Evolutionary conservation across 2,797 vertebrate species (phyloP).

Genomic region (Danio tinwini): DNA sequence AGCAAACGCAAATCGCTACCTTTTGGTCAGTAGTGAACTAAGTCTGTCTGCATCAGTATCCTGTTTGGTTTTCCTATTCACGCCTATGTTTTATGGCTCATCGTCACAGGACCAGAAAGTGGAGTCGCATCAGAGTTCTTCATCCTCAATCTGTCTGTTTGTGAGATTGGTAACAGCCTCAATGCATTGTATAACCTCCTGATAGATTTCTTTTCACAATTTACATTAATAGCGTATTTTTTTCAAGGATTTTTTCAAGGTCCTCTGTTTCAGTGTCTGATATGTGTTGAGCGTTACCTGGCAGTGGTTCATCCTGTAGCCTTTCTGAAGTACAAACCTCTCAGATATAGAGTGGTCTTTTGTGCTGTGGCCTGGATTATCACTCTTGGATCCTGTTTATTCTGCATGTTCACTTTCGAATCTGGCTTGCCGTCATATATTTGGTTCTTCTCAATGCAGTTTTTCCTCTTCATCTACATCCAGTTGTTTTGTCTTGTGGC

Average conservation of each 20-base stretch:
- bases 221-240: not conserved
- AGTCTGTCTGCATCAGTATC: not conserved
- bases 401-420: not conserved
- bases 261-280: not conserved
- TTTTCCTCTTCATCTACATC: not conserved
- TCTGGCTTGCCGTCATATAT: not conserved
- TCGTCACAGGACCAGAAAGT: not conserved
- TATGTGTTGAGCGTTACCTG: not conserved
- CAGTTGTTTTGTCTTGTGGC: not conserved
- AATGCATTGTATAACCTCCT: not conserved
- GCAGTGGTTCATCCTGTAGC: conserved; percentile 18
- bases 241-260: not conserved
- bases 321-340: conserved; percentile 4
- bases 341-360: not conserved
- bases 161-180: not conserved
- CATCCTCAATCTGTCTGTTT: conserved; percentile 3
- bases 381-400: not conserved
- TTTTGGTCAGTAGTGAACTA: not conserved
- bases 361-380: not conserved
- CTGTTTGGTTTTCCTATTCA: not conserved
- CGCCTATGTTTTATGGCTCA: not conserved
- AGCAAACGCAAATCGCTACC: not conserved
- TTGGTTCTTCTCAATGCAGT: not conserved
- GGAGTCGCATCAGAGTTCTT: conserved; percentile 5
- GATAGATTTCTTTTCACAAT: not conserved